Percentiles rank a stretch among this genome's conserved stretches.
These are phyloP conservation scores for Scolanthus callimorphus DNA, from an alignment of 92 coral and sea anemone species.

Conservation along the genomic window DNA sequence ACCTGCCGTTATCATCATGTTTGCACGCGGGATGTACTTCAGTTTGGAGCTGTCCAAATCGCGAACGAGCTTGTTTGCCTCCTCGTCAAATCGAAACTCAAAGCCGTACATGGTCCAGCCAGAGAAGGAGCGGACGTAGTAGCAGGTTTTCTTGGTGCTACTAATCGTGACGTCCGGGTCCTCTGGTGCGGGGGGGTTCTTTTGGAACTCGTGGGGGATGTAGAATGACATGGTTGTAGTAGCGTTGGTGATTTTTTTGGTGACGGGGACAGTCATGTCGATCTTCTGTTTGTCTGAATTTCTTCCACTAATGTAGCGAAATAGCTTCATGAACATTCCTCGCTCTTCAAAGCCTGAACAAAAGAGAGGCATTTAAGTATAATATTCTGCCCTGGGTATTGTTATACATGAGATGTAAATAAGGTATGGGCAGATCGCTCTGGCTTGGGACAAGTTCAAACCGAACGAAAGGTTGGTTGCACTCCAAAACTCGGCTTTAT, in stretches of 20 bases:
- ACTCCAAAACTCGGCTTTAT: too few species aligned
- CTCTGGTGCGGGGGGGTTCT: conserved; percentile 27
- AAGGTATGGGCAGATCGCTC: too few species aligned
- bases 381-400: too few species aligned
- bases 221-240: conserved; percentile 41
- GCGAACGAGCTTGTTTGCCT: conserved; percentile 10
- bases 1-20: conserved; percentile 32
- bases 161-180: conserved; percentile 8
- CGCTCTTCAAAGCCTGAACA: too few species aligned
- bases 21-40: conserved; percentile 8
- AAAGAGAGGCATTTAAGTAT: too few species aligned
- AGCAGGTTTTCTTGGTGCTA: neutral
- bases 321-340: conserved; percentile 30
- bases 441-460: too few species aligned
- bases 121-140: conserved; percentile 30
- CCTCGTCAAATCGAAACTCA: conserved; percentile 6
- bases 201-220: conserved; percentile 14
- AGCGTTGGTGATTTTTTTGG: neutral
- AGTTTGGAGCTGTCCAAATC: conserved; percentile 16
- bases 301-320: conserved; percentile 33
- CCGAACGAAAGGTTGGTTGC: too few species aligned
- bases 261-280: conserved; percentile 52
- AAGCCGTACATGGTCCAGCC: conserved; percentile 27
- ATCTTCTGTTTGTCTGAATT: conserved; percentile 24
- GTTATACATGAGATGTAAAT: too few species aligned